Evolutionary conservation across 2,888 invertebrate species (phyloP), one percentile per base, ranked within the genome.

Genomic region (Drosophila mercatorum): DNA sequence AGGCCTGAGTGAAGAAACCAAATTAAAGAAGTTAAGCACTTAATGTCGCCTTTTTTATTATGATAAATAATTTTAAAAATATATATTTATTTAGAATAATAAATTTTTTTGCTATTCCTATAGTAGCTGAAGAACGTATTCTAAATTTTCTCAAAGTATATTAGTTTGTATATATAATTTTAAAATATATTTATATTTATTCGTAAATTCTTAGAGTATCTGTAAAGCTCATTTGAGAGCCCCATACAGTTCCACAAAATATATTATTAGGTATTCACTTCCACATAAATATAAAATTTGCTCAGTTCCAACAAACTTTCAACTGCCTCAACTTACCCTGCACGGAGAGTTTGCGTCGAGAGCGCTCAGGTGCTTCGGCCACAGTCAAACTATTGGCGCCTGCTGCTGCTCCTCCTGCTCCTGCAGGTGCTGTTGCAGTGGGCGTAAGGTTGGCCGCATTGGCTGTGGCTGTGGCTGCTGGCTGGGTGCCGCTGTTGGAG

Each of bases 331-430:
- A 64, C 82, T 85, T 69, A 92, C 93, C 93, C 81, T 93, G 93
- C 38, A 93, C 93, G 17, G 93, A 93, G 68, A 93, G 78, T 74
- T 92, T 93, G 44, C 93, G 83, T 17, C 91, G 86, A 26, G 88
- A 89, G 62, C 91, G 90, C 38, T 92, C 91, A 7, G 92, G 88
- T 31, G 88, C 83, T 44, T 93, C 93, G 61, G 81, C 68, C 2
- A 91, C 88, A 1, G 76, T 75, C 53, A 91, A 75, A 64, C 80
- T 91, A 57, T 87, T 90, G 38, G 70, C 69, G 11, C 72, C 75
- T 7, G 73, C 28, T 22, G 74, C 53, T n/a, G 59, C 55, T 22
- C 59, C 58, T 5, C 73, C 63, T 14, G 76, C 58, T 38, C 78
- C 8, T 8, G 74, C 7, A 5, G 44, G 61, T 14, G 76, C 59